Percentiles rank a stretch among this genome's conserved stretches.
Conservation (phyloP, 2,113 vertebrate genomes). For the Peucedramus taeniatus region DNA sequence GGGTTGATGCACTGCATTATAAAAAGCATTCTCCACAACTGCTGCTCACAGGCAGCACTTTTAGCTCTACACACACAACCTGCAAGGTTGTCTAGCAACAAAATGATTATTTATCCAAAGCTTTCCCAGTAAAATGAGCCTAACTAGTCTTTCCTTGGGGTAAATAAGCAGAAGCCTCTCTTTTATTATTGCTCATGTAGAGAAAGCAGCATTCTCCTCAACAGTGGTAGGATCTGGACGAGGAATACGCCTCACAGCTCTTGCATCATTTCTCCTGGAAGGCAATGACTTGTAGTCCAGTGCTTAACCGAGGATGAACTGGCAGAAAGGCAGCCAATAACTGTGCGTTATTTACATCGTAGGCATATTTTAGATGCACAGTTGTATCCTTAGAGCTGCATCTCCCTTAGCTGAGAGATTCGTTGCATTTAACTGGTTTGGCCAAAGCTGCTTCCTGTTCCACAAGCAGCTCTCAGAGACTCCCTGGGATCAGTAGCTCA, state of each 20-base stretch:
- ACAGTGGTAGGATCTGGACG: neutral
- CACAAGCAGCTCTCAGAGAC: neutral
- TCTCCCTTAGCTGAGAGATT: neutral
- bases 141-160: neutral
- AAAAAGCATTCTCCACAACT: slow-evolving; percentile 7
- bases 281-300: neutral
- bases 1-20: neutral
- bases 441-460: neutral
- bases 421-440: neutral
- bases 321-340: neutral
- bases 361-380: neutral
- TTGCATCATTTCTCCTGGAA: neutral
- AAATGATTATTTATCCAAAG: neutral
- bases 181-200: neutral
- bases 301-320: neutral
- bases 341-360: neutral
- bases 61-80: slow-evolving; percentile 18
- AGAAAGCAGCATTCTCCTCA: neutral
- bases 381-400: neutral
- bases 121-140: neutral
- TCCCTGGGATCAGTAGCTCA: neutral
- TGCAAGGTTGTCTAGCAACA: neutral
- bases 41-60: slow-evolving; percentile 31
- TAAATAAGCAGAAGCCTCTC: neutral
- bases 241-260: neutral